Percentiles rank a stretch among this genome's conserved stretches.
These are phyloP conservation scores for Myanophis thanlyinensis DNA, from an alignment of 2,113 vertebrate genomes.

Conservation along the genomic window DNA sequence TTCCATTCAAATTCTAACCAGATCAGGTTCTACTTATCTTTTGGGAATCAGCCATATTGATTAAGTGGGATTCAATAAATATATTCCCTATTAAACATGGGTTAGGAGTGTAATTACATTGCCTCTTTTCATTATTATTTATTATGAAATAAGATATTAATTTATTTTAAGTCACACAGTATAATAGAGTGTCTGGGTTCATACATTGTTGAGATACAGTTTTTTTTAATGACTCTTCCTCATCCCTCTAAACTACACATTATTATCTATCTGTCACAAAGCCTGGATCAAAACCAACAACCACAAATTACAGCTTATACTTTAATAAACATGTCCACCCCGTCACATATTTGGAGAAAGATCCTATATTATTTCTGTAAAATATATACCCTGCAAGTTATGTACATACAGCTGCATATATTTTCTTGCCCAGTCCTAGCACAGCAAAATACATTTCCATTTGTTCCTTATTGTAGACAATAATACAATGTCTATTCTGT, in stretches of 20 bases:
- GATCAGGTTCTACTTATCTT: background rate
- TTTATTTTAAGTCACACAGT: background rate
- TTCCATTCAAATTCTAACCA: background rate
- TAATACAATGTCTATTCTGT: background rate
- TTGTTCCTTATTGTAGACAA: background rate
- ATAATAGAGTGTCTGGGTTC: background rate
- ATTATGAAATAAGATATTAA: background rate
- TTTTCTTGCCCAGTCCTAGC: background rate
- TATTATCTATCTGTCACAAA: background rate
- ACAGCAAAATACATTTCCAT: background rate
- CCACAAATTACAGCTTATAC: background rate
- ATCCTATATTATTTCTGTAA: background rate
- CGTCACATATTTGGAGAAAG: background rate
- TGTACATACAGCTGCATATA: background rate
- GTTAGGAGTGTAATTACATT: background rate
- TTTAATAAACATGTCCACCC: background rate
- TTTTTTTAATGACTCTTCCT: background rate
- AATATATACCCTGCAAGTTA: background rate
- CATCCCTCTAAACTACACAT: background rate
- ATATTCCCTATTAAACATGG: background rate
- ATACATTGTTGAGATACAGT: background rate
- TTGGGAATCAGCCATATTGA: background rate
- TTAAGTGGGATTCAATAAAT: background rate
- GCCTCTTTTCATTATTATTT: background rate
- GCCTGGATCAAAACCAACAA: background rate